phyloP scores from a whole-genome alignment of 2,797 vertebrate species.

The Macroramphosus scolopax region DNA sequence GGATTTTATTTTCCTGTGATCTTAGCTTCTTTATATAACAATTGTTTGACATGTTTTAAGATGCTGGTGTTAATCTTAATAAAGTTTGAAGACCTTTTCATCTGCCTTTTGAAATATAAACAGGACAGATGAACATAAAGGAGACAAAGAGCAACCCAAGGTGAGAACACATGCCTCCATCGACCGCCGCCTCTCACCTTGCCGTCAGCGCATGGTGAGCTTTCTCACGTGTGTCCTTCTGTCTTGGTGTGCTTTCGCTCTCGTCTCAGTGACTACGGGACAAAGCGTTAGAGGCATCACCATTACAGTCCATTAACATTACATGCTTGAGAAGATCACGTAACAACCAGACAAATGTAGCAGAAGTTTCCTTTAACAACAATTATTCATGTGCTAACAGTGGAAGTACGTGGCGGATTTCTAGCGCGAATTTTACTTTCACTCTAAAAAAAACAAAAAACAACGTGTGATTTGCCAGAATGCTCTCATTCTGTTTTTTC shows the following conservation, averaged over 20 bases:
- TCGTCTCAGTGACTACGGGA: constrained; percentile 28
- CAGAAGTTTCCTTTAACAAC: too few species aligned
- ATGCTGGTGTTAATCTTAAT: too few species aligned
- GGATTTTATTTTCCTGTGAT: constrained; percentile 15
- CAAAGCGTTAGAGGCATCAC: constrained; percentile 51
- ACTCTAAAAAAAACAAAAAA: too few species aligned
- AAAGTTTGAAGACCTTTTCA: constrained; percentile 25
- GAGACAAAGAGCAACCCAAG: constrained; percentile 15
- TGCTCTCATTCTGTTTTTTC: too few species aligned
- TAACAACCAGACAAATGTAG: constrained; percentile 17
- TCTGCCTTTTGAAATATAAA: constrained; percentile 23
- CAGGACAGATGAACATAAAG: constrained; percentile 18
- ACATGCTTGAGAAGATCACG: constrained; percentile 51
- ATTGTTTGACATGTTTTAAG: too few species aligned
- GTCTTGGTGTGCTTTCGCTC: constrained; percentile 38
- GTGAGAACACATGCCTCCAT: constrained; percentile 15
- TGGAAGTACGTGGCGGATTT: too few species aligned
- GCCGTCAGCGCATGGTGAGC: constrained; percentile 68
- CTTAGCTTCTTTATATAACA: too few species aligned
- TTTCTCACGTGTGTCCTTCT: constrained; percentile 51
- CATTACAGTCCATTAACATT: constrained; percentile 60
- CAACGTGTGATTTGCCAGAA: too few species aligned
- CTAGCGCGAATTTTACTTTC: background rate
- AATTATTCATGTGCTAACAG: too few species aligned
- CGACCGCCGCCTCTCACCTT: constrained; percentile 51